Evolutionary conservation across 2,113 vertebrate genomes (phyloP).

Genomic region (Apistogramma diplotaenia): DNA sequence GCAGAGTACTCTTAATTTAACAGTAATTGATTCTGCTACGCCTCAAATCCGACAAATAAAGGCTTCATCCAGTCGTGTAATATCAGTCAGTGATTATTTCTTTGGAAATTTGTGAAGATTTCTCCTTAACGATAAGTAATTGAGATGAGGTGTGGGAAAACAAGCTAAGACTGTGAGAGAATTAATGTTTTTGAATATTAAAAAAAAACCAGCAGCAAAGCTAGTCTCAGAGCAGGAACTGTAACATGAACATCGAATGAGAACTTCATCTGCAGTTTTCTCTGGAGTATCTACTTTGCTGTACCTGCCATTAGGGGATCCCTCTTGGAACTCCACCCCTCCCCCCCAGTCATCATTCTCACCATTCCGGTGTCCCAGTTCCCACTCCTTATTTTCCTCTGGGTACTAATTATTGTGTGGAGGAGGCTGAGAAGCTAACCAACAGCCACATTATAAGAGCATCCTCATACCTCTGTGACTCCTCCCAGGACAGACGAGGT

Average conservation of each 20-base stretch:
- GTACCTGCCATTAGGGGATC: slow-evolving; percentile 42
- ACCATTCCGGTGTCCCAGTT: slow-evolving; percentile 22
- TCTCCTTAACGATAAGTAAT: no score
- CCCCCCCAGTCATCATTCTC: slow-evolving; percentile 27
- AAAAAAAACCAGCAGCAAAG: neutral
- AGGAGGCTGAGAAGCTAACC: slow-evolving; percentile 48
- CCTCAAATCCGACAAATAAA: no score
- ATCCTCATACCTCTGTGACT: slow-evolving; percentile 35
- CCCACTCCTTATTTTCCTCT: slow-evolving; percentile 51
- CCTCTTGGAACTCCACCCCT: neutral
- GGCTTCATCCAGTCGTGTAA: no score
- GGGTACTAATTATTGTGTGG: slow-evolving; percentile 71
- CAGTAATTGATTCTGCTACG: no score
- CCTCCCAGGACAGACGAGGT: slow-evolving; percentile 43
- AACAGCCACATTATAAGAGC: slow-evolving; percentile 3
- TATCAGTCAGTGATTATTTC: no score
- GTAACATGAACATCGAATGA: neutral
- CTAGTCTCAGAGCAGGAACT: neutral
- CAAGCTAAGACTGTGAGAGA: neutral
- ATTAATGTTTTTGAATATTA: neutral
- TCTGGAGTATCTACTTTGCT: slow-evolving; percentile 9
- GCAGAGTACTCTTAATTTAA: no score
- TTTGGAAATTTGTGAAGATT: no score
- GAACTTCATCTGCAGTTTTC: slow-evolving; percentile 2
- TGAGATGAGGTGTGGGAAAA: neutral